Conservation (phyloP, 64 coral and sea anemone genomes). For the Pocillopora damicornis region DNA sequence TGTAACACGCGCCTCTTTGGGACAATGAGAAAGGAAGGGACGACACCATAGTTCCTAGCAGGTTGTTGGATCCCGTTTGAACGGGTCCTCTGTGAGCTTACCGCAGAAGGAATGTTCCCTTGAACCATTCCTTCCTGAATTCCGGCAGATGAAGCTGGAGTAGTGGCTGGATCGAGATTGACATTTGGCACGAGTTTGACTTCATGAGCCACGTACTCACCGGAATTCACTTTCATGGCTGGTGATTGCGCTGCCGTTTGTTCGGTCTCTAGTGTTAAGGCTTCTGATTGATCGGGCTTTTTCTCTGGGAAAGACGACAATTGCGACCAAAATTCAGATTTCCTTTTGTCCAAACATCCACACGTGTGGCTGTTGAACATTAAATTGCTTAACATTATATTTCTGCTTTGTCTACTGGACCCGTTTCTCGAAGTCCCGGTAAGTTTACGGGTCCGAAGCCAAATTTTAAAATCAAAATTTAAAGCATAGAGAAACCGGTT, state of each 20-base stretch:
- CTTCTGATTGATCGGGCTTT: neutral
- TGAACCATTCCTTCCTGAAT: neutral
- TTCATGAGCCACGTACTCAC: conserved; percentile 24
- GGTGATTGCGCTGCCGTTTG: neutral
- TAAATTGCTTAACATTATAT: too few relatives aligned
- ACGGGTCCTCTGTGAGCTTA: neutral
- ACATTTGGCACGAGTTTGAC: neutral
- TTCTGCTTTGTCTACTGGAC: too few relatives aligned
- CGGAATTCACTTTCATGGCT: neutral
- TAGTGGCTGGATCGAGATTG: neutral
- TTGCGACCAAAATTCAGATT: too few relatives aligned
- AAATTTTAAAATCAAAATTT: too few relatives aligned
- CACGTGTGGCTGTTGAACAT: too few relatives aligned
- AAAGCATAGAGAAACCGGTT: too few relatives aligned
- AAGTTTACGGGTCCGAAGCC: too few relatives aligned
- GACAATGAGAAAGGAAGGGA: conserved; percentile 21
- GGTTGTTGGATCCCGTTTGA: neutral
- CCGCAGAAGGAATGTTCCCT: neutral
- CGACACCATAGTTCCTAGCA: neutral
- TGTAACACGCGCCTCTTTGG: neutral
- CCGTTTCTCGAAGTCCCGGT: too few relatives aligned
- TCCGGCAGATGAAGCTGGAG: neutral
- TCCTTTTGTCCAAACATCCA: too few relatives aligned
- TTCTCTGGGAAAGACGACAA: neutral
- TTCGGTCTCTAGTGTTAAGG: neutral